phyloP scores from a whole-genome alignment of 2,797 vertebrate species.

The Acanthurus tractus region DNA sequence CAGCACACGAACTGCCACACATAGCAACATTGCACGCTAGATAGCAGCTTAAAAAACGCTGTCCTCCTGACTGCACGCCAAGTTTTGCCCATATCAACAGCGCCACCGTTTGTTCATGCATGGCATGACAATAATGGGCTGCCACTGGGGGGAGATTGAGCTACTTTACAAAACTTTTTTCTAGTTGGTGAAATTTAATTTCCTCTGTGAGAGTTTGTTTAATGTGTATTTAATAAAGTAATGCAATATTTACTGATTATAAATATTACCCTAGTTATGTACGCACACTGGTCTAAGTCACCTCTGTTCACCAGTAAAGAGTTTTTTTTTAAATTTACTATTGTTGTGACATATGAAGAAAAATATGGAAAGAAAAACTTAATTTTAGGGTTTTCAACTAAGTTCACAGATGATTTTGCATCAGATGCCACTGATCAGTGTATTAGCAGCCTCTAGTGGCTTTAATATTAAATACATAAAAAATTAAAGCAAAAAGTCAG shows the following conservation, averaged over 20 bases:
- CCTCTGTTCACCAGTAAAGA: neutral
- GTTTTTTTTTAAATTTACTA: neutral
- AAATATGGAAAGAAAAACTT: no score
- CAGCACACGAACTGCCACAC: no score
- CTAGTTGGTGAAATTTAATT: neutral
- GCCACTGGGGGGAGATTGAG: neutral
- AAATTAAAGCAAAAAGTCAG: neutral
- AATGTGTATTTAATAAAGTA: neutral
- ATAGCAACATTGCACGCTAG: no score
- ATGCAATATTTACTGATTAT: neutral
- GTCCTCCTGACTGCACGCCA: neutral
- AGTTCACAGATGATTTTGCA: neutral
- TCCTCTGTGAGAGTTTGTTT: no score
- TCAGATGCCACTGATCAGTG: neutral
- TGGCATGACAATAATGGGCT: slow-evolving; percentile 30
- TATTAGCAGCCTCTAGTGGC: neutral
- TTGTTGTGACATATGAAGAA: no score
- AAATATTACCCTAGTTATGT: neutral
- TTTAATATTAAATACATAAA: neutral
- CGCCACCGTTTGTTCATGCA: slow-evolving; percentile 21
- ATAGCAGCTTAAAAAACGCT: no score
- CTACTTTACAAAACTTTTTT: neutral
- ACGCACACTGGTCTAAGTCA: neutral
- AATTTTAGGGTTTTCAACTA: neutral
- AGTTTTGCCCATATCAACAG: slow-evolving; percentile 7